phyloP scores from a whole-genome alignment of 1,140 invertebrate species.

The Musca domestica region DNA sequence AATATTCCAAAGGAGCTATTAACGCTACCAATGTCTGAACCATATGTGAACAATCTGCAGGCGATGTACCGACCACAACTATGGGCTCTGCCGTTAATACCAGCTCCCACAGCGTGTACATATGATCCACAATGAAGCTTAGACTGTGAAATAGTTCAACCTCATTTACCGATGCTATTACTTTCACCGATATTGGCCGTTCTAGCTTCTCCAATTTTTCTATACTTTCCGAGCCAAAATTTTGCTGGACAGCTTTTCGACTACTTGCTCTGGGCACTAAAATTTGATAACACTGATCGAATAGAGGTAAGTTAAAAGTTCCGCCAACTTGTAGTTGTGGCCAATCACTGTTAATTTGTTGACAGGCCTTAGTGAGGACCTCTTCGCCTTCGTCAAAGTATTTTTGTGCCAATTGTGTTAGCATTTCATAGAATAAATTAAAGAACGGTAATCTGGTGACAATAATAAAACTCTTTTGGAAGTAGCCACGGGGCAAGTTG shows the following conservation, averaged over 20 bases:
- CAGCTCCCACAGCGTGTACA: constrained; percentile 96
- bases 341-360: constrained; percentile 89
- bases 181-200: constrained; percentile 27
- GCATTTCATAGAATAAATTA: constrained; percentile 87
- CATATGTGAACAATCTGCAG: constrained; percentile 85
- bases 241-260: constrained; percentile 30
- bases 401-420: constrained; percentile 85
- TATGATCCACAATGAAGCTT: constrained; percentile 81
- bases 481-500: constrained; percentile 91
- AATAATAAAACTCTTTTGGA: constrained; percentile 98
- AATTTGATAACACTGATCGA: constrained; percentile 83
- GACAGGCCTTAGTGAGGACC: constrained; percentile 83
- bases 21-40: constrained; percentile 90
- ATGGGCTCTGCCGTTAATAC: constrained; percentile 91
- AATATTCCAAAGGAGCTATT: constrained; percentile 88
- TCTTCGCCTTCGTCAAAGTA: constrained; percentile 88
- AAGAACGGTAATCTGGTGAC: constrained; percentile 90
- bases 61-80: constrained; percentile 92
- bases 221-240: constrained; percentile 28
- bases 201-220: not conserved
- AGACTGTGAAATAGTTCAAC: constrained; percentile 83
- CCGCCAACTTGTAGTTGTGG: constrained; percentile 79
- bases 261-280: constrained; percentile 56
- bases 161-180: constrained; percentile 70
- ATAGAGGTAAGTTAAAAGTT: constrained; percentile 76